Evolutionary conservation across 2,888 invertebrate genomes (phyloP).

Genomic region (Minunthozetes semirufus): DNA sequence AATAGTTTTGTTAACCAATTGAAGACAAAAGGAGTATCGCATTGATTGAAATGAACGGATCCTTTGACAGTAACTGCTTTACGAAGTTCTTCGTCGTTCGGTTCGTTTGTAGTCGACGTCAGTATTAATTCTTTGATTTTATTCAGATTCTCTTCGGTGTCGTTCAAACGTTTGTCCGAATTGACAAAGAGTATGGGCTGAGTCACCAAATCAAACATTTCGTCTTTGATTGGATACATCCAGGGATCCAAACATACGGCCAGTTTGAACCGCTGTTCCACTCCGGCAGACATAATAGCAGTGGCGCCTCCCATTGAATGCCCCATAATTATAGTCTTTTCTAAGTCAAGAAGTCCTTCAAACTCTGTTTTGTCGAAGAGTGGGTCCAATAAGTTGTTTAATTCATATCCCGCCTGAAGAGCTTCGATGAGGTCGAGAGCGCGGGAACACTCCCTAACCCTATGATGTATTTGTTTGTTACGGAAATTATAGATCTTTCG

Average conservation of each 20-base stretch:
- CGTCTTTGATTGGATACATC: slow-evolving; percentile 57
- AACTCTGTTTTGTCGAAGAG: slow-evolving; percentile 46
- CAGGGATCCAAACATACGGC: slow-evolving; percentile 57
- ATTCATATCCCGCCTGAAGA: slow-evolving; percentile 52
- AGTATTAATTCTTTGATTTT: slow-evolving; percentile 50
- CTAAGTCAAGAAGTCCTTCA: slow-evolving; percentile 52
- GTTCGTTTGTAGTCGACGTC: neutral
- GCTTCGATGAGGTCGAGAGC: slow-evolving; percentile 52
- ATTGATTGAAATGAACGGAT: slow-evolving; percentile 49
- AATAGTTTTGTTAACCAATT: slow-evolving; percentile 44
- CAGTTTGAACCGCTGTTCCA: slow-evolving; percentile 53
- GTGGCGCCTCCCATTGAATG: slow-evolving; percentile 64
- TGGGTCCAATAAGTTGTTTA: slow-evolving; percentile 52
- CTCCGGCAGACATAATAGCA: slow-evolving; percentile 54
- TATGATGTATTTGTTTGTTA: slow-evolving; percentile 50
- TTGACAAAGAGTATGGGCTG: slow-evolving; percentile 57
- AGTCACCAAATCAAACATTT: slow-evolving; percentile 49
- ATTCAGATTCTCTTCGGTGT: slow-evolving; percentile 53
- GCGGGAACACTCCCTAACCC: slow-evolving; percentile 54
- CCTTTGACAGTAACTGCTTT: slow-evolving; percentile 44
- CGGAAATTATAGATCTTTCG: slow-evolving; percentile 30
- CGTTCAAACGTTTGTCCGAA: slow-evolving; percentile 54
- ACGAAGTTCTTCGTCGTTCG: slow-evolving; percentile 20
- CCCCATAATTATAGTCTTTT: slow-evolving; percentile 54
- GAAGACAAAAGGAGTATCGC: slow-evolving; percentile 48